A percentile compares a stretch with the other conserved stretches of the same genome.
These are phyloP conservation scores for Rhabdomys pumilio DNA, from an alignment of 2,797 vertebrate species.

Conservation along the genomic window DNA sequence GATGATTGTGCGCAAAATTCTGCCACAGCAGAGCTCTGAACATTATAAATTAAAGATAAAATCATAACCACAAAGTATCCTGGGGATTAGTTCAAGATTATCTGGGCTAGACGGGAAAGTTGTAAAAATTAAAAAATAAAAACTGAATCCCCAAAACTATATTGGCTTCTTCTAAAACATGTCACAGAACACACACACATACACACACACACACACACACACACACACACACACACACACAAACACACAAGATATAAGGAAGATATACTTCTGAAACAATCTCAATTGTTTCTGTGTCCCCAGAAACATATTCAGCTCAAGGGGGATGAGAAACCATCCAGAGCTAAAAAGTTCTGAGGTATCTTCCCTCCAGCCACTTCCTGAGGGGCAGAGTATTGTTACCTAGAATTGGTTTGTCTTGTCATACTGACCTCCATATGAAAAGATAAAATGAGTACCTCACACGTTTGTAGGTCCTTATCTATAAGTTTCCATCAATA, in stretches of 20 bases:
- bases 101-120: not conserved
- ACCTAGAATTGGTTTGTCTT: not conserved
- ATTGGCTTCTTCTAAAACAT: not conserved
- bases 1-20: not conserved
- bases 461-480: not conserved
- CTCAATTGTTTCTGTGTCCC: not conserved
- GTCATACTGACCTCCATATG: not conserved
- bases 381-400: not conserved
- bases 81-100: conserved; percentile 5
- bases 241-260: not conserved
- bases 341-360: not conserved
- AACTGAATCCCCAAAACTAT: not conserved
- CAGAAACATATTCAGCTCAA: not conserved
- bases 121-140: not conserved
- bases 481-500: not conserved
- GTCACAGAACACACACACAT: not conserved
- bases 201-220: no score
- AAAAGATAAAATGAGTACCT: not conserved
- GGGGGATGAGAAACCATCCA: not conserved
- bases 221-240: no score
- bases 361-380: not conserved
- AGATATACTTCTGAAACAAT: not conserved
- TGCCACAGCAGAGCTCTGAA: not conserved
- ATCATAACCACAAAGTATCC: not conserved
- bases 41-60: conserved; percentile 37